phyloP scores from a whole-genome alignment of 2,113 vertebrate species.

The Sphaerodactylus townsendi region DNA sequence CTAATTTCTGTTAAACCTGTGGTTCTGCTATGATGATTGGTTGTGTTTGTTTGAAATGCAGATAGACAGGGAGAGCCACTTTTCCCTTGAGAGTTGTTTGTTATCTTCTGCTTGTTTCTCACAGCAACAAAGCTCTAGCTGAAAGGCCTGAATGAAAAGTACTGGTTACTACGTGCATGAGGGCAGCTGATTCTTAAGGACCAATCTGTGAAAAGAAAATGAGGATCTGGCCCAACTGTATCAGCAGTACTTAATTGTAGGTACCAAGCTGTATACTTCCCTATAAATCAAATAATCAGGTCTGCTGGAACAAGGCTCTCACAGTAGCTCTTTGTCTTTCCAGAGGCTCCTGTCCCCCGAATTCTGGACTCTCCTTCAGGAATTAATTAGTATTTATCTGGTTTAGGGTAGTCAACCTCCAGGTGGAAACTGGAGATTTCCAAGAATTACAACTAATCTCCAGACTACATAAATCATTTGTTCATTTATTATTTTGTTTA shows the following conservation, averaged over 20 bases:
- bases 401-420: no score
- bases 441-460: no score
- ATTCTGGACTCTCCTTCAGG: not conserved
- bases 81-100: not conserved
- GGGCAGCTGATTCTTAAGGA: slow-evolving; percentile 12
- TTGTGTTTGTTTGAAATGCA: not conserved
- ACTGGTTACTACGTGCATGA: not conserved
- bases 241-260: not conserved
- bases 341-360: not conserved
- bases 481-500: no score
- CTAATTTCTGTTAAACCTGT: not conserved
- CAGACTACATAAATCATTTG: no score
- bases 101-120: not conserved
- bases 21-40: not conserved
- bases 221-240: not conserved
- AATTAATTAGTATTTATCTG: no score
- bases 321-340: not conserved
- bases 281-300: not conserved
- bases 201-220: not conserved
- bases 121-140: not conserved
- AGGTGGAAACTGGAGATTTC: no score
- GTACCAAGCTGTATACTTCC: not conserved
- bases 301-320: not conserved
- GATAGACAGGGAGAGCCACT: not conserved
- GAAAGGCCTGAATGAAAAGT: not conserved